Evolutionary conservation across 2,888 invertebrate species (phyloP), one percentile per base, ranked within the genome.

Genomic region (Dugesia japonica): DNA sequence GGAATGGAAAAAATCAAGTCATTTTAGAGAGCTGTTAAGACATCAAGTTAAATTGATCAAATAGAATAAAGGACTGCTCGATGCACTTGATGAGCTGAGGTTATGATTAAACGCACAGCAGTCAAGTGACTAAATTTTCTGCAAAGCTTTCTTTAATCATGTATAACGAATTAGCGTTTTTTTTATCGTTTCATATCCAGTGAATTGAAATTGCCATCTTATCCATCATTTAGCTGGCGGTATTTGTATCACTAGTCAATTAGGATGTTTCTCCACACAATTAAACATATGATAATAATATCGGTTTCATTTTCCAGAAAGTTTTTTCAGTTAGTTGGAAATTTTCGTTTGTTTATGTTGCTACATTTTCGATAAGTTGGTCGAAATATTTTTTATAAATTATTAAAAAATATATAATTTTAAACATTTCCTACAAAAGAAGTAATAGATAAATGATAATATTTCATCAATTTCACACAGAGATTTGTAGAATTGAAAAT

Each of bases 1-100:
- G n/a, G 56, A 56, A 4, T 56, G 56, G 56, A 56, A n/a, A 56
- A 56, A 56, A 56, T 56, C 56, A 56, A 56, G 56, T 56, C 56
- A 56, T 56, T n/a, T 56, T 56, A 4, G 23, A 56, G 56, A n/a
- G n/a, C 56, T 23, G 56, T 56, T 56, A 56, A 56, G 56, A 56
- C 56, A 56, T 56, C 56, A 23, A 56, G 56, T 56, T 56, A 56
- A 56, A 56, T 56, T 56, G 56, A 4, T 56, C 56, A 56, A 56
- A 56, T 56, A 56, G 56, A 56, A 56, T 56, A 56, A 23, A 56
- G 56, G 56, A n/a, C 56, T 56, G 9, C 56, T 56, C 56, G 23
- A 56, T n/a, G 56, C 56, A 56, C 56, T 56, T 56, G n/a, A 56
- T 56, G 56, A n/a, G 56, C 4, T 56, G 56, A 56, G 56, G 56